Conservation (phyloP, 1,140 invertebrate genomes). For the Vanessa atalanta region DNA sequence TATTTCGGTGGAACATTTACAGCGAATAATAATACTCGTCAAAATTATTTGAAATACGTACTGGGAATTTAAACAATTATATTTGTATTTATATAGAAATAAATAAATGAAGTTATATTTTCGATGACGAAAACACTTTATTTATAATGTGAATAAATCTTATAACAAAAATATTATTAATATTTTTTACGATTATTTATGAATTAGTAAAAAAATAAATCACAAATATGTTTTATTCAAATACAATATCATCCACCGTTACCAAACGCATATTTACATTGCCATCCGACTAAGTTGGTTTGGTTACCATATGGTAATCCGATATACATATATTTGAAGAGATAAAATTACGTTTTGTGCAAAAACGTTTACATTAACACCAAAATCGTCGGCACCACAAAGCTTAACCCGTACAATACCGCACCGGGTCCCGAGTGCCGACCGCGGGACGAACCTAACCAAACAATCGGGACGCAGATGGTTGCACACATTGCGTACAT, state of each 20-base stretch:
- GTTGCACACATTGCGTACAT: conserved; percentile 67
- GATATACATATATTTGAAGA: conserved; percentile 33
- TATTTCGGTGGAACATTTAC: background rate
- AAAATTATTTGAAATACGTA: no score
- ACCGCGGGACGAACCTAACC: conserved; percentile 58
- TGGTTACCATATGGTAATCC: conserved; percentile 10
- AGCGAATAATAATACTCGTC: background rate
- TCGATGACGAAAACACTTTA: no score
- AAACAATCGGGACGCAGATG: conserved; percentile 73
- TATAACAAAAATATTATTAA: no score
- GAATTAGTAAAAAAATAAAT: no score
- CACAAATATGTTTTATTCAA: no score
- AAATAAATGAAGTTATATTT: no score
- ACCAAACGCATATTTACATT: background rate
- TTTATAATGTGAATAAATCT: no score
- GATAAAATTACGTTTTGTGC: conserved; percentile 39
- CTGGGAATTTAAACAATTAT: no score
- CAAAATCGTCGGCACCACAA: conserved; percentile 53
- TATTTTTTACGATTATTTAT: no score
- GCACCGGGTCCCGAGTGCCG: conserved; percentile 46
- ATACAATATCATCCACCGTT: no score
- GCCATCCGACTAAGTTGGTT: background rate
- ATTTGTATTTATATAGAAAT: no score
- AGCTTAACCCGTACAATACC: conserved; percentile 58
- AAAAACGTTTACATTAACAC: conserved; percentile 39